Percentiles rank a stretch among this genome's conserved stretches.
Evolutionary conservation across 1,140 invertebrate species (phyloP).

Genomic region (Belonocnema kinseyi): DNA sequence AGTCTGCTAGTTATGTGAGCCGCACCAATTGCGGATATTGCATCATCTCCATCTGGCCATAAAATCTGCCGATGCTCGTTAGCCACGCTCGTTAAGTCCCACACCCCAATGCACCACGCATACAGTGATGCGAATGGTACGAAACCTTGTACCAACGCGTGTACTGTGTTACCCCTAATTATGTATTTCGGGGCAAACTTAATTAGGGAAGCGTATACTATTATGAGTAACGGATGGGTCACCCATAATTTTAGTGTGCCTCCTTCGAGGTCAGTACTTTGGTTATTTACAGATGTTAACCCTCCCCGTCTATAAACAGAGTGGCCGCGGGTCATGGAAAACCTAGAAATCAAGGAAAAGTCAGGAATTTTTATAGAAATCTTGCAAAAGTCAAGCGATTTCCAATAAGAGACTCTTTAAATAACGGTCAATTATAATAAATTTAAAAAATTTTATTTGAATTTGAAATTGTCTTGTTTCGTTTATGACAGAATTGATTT

Average conservation of each 20-base stretch:
- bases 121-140: conserved; percentile 39
- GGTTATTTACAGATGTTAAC: too few species aligned
- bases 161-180: conserved; percentile 61
- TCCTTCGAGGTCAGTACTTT: conserved; percentile 40
- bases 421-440: too few species aligned
- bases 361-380: too few species aligned
- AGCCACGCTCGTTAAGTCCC: conserved; percentile 70
- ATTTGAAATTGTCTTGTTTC: neutral
- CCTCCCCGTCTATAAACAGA: too few species aligned
- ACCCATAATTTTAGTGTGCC: conserved; percentile 49
- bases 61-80: conserved; percentile 73
- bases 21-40: conserved; percentile 70
- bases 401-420: too few species aligned
- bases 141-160: conserved; percentile 28
- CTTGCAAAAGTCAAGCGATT: too few species aligned
- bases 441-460: too few species aligned
- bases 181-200: conserved; percentile 60
- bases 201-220: conserved; percentile 60
- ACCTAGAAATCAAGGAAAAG: too few species aligned
- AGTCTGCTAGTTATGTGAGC: conserved; percentile 13
- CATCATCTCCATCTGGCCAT: conserved; percentile 72
- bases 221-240: conserved; percentile 50
- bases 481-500: neutral
- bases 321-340: too few species aligned
- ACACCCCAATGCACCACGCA: conserved; percentile 58